phyloP scores from a whole-genome alignment of 2,888 invertebrate species.

The Creontiades dilutus region DNA sequence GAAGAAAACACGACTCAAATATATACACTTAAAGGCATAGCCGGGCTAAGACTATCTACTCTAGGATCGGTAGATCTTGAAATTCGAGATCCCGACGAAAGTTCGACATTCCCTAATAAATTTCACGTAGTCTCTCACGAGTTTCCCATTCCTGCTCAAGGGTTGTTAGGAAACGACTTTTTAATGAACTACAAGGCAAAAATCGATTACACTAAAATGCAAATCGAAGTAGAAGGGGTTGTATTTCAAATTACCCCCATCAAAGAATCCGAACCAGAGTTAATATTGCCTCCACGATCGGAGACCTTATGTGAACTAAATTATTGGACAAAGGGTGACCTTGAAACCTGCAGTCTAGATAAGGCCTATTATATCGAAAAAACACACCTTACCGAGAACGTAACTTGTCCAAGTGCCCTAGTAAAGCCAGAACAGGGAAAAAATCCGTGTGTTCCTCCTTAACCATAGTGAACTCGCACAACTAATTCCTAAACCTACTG shows the following conservation, averaged over 20 bases:
- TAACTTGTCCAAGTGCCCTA: not conserved
- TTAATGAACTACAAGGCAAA: not conserved
- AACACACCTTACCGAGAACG: not conserved
- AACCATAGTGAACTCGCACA: not conserved
- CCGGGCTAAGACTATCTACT: not conserved
- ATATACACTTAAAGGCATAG: not conserved
- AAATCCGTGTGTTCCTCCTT: not conserved
- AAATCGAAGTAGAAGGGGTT: not conserved
- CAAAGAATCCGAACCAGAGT: not conserved
- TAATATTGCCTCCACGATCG: not conserved
- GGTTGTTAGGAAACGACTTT: not conserved
- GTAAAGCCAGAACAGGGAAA: not conserved
- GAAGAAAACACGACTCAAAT: not conserved
- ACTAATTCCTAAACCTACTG: not conserved
- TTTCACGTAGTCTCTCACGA: not conserved
- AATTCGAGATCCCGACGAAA: not conserved
- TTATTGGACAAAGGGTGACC: not conserved
- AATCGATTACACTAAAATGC: not conserved
- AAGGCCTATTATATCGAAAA: not conserved
- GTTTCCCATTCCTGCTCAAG: not conserved
- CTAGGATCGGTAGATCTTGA: not conserved
- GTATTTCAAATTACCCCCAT: not conserved
- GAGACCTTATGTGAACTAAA: not conserved
- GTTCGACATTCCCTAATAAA: not conserved
- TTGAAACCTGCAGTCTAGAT: not conserved